Evolutionary conservation across 1,140 invertebrate species (phyloP), one percentile per base, ranked within the genome.

Genomic region (Lasioglossum albipes): DNA sequence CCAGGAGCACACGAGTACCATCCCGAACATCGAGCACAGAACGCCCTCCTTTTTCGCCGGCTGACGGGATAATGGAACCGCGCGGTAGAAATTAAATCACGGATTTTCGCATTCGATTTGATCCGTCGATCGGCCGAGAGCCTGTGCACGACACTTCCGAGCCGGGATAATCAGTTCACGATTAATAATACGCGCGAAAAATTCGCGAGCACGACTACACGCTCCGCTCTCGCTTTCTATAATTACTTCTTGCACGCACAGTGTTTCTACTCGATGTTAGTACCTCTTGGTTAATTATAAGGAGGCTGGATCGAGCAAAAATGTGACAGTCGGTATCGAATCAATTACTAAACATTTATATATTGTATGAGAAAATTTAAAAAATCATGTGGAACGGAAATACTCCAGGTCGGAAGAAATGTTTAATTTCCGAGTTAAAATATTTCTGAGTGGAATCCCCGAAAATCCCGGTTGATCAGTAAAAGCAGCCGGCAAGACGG

Each of bases 61-160:
- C 18, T 57, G 73, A 66, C 73, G 22, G 52, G 73, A 75, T 75
- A 75, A 75, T 57, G 49, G 52, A 69, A 76, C 45, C 45, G 42
- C 45, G 45, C n/a, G 49, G 20, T 20, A 31, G 74, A 74, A 80
- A 80, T 69, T 54, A 27, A 69, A 75, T 66, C 31, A 36, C 62
- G 31, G 45, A 66, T 66, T 75, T 75, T 75, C 20, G 62, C 20
- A 73, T 41, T 36, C 59, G 59, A 45, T 68, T 45, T 22, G 9
- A 49, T 68, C 31, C 66, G 42, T 45, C 42, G 66, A 27, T 52
- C 36, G 42, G n/a, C 27, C 12, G 16, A 2, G 1, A 16, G 27
- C 16, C 27, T 10, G n/a, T 3, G 13, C 64, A 5, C 5, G 42
- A 49, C 66, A 45, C 20, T 67, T 42, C 66, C 10, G n/a, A 41